phyloP scores from a whole-genome alignment of 2,113 vertebrate genomes.

The Salvelinus namaycush region DNA sequence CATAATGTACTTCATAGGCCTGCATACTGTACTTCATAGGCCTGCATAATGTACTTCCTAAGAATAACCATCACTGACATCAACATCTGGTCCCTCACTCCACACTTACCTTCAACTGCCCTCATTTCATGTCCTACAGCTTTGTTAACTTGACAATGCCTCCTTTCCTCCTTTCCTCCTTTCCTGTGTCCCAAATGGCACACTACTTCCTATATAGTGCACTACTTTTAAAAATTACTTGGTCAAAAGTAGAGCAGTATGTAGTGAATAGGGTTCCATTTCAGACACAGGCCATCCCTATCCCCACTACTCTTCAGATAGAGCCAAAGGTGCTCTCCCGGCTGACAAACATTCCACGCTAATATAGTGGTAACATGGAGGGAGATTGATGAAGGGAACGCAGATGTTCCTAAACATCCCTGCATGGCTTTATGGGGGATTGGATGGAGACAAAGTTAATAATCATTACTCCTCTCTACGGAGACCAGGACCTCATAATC shows the following conservation, averaged over 20 bases:
- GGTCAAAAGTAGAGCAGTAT: background rate
- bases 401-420: slow-evolving; percentile 53
- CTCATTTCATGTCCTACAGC: slow-evolving; percentile 63
- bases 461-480: background rate
- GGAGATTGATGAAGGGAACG: slow-evolving; percentile 51
- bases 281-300: background rate
- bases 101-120: slow-evolving; percentile 68
- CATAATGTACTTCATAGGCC: too few relatives aligned
- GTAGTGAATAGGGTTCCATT: slow-evolving; percentile 23
- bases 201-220: too few relatives aligned
- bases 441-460: slow-evolving; percentile 60
- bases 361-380: slow-evolving; percentile 42
- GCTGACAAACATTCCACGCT: slow-evolving; percentile 36
- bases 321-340: slow-evolving; percentile 57
- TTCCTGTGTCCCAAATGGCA: background rate
- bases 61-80: slow-evolving; percentile 68
- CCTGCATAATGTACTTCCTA: slow-evolving; percentile 68
- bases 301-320: slow-evolving; percentile 31
- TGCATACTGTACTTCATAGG: too few relatives aligned
- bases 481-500: slow-evolving; percentile 30
- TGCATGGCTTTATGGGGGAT: slow-evolving; percentile 25
- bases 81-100: slow-evolving; percentile 74
- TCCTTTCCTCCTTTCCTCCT: too few relatives aligned
- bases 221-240: too few relatives aligned
- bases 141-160: slow-evolving; percentile 43